Base-by-base conservation (phyloP, 2,888 invertebrate species). In the Halictus ligatus region DNA sequence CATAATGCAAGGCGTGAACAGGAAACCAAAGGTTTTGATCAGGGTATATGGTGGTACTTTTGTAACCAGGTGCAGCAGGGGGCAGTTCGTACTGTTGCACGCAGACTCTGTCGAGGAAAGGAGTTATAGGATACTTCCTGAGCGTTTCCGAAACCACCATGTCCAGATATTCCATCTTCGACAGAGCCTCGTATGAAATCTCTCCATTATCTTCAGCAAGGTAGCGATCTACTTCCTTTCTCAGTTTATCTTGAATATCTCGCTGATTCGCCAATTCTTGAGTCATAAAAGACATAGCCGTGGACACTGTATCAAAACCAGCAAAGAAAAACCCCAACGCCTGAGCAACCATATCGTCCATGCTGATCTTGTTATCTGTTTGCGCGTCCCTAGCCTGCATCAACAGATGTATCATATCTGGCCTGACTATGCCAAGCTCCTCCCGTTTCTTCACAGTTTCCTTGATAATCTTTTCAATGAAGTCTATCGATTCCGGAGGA, bases 381-480 rank as follows among this genome's bases (percentile, higher is more conserved):
- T 69, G 67, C 18, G 89, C 92, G 6, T 89, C 89, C 21, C 89
- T 90, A 0, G 94, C 94, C 82, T 96, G 96, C 95, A 96, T 95
- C 29, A 97, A 88, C 6, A 96, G 89, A 82, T 96, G 96, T 18
- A 96, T 95, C 96, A 96, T 96, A 89, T 97, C 96, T 0, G 96
- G 96, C 81, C 96, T 92, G 4, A 96, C 94, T 8, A 96, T 95
- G 0, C 95, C 95, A 58, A 96, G 93, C 71, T 95, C 95, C 67
- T 95, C 95, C 18, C 96, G 94, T 6, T 94, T 92, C 69, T 95
- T 94, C 72, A 96, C 95, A 0, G 96, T 96, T 1, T 94, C 92
- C 0, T 79, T 78, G 0, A 95, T 91, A 7, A 95, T 78, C 0
- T 80, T 83, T 5, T 67, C 82, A 73, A 92, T 91, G 77, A 92